Base-by-base conservation (phyloP, 1,140 invertebrate genomes). In the Grapholita molesta region DNA sequence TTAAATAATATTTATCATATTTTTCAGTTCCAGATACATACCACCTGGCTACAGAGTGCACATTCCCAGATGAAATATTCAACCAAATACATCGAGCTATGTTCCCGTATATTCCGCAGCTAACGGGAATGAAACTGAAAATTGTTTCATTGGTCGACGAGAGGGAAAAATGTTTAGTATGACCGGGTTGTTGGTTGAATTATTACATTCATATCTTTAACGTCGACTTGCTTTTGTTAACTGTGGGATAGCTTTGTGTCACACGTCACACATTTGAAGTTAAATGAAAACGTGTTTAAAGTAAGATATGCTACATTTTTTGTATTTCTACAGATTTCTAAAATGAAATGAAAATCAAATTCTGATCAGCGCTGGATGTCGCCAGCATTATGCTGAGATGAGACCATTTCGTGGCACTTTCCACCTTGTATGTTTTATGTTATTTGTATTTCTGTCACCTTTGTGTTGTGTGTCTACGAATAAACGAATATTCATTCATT, bases 21-120 rank as follows among this genome's bases (percentile, higher is more conserved):
- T 30, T 57, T n/a, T 32, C 52, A 7, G 33, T 48, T 48, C 68
- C 68, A 68, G 33, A 55, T 74, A 78, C 82, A 73, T 84, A 84
- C 84, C 69, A 25, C 15, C 66, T 7, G 3, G 72, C 73, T 57
- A 23, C 68, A 67, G 38, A 18, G 68, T 68, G 74, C 75, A 84
- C 77, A 85, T 84, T 83, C 75, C 70, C 76, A 81, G 75, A 84
- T 88, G 83, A 86, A 85, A 88, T 88, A 88, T 88, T 88, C 82
- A 85, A 67, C 70, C 78, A 78, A 80, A 85, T 80, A 85, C 77
- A 84, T 80, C 71, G 79, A 69, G 77, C 38, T 42, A 33, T 70
- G 69, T 69, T 28, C 52, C 55, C 68, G 74, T 81, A 77, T 81
- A 79, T 75, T 77, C 72, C 38, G 67, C 65, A 65, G 73, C 74